A percentile compares a stretch with the other conserved stretches of the same genome.
These are phyloP conservation scores for Trichonephila clavata DNA, from an alignment of 1,140 invertebrate genomes.

Conservation along the genomic window DNA sequence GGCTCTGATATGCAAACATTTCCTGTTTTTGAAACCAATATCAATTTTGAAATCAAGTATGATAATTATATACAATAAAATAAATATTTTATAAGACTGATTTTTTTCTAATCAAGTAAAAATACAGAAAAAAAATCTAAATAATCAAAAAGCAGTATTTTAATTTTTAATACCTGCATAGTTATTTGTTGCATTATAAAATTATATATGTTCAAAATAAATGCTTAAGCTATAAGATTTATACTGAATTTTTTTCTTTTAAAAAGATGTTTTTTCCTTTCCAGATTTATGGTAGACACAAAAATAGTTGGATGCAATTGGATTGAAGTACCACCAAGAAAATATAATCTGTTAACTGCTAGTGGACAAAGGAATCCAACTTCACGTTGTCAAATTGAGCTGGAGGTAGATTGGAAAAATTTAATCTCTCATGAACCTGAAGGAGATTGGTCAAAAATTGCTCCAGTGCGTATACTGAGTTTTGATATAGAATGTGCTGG, in stretches of 20 bases:
- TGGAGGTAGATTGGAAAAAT: slow-evolving; percentile 94
- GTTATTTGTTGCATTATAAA: too few relatives aligned
- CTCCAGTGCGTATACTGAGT: slow-evolving; percentile 97
- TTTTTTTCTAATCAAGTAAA: neutral
- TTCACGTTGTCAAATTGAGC: slow-evolving; percentile 96
- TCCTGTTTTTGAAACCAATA: slow-evolving; percentile 94
- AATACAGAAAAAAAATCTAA: too few relatives aligned
- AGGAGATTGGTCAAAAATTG: slow-evolving; percentile 97
- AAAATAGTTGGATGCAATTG: slow-evolving; percentile 97
- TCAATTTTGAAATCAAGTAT: slow-evolving; percentile 97
- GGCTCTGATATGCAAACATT: slow-evolving; percentile 82
- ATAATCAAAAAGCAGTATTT: too few relatives aligned
- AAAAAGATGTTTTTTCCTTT: neutral
- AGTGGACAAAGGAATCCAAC: slow-evolving; percentile 76
- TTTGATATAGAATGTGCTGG: slow-evolving; percentile 99
- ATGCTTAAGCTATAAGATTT: too few relatives aligned
- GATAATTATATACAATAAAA: neutral
- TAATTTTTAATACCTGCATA: too few relatives aligned
- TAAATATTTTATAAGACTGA: too few relatives aligned
- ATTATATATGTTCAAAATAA: too few relatives aligned
- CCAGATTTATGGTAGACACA: slow-evolving; percentile 97
- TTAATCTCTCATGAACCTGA: slow-evolving; percentile 95
- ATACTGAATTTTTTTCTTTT: neutral
- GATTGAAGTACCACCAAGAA: slow-evolving; percentile 93
- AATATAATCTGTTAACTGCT: slow-evolving; percentile 86